Base-by-base conservation (phyloP, 2,888 invertebrate genomes). In the Amiota communis region DNA sequence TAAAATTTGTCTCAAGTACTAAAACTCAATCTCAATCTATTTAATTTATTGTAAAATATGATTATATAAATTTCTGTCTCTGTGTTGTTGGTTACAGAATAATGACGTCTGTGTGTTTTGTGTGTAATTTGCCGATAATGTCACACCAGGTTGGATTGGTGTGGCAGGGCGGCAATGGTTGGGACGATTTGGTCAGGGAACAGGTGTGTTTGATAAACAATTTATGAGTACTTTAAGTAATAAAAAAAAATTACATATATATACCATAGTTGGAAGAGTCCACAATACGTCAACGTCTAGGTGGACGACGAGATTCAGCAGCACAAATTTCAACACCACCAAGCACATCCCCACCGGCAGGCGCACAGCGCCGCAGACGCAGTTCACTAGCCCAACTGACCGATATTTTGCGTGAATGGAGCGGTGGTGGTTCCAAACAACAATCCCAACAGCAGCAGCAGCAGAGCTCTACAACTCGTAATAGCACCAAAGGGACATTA, bases 61-160 rank as follows among this genome's bases (percentile, higher is more conserved):
- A 23, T 23, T 23, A 23, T 23, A 23, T 2, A 23, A 23, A 36
- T 72, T 75, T 51, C 8, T 17, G 20, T 15, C 23, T 53, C 15
- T 49, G 23, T 23, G 3, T 23, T 23, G 23, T 77, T 8, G 76
- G 77, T 89, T 90, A 80, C 93, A 96, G 96, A 94, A 96, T 95
- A 89, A 96, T 96, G 96, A 95, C 96, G 88, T 95, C 96, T 90
- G 94, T 96, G 92, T 97, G 97, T 92, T 97, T 97, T 92, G 97
- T 97, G 86, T 97, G 97, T 95, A 97, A 97, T 91, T 93, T 97
- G 88, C 97, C 97, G 86, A 97, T 97, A 89, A 93, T 97, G 90
- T 96, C 96, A 80, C 97, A 97, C 91, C 97, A 97, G 93, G 96
- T 97, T 87, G 97, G 96, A 68, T 91, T 97, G 90, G 95, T 96